A percentile compares a stretch with the other conserved stretches of the same genome.
phyloP scores from a whole-genome alignment of 2,113 vertebrate genomes.

The Coregonus clupeaformis region DNA sequence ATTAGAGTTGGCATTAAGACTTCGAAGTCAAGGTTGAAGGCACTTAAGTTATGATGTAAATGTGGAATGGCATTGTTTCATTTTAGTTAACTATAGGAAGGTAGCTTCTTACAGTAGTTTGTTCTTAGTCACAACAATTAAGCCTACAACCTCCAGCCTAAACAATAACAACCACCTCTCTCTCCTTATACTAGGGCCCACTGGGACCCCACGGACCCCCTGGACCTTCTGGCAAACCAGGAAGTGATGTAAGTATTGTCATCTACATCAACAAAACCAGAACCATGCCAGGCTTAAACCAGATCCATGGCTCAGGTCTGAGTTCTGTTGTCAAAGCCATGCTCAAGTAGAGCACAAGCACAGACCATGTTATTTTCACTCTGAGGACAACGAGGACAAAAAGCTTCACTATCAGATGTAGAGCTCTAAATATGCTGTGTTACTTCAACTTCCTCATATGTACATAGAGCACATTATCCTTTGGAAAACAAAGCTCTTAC shows the following conservation, averaged over 20 bases:
- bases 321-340: not conserved
- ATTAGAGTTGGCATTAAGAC: not conserved
- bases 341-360: not conserved
- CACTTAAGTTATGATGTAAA: not conserved
- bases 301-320: not conserved
- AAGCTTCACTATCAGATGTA: not conserved
- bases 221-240: slow-evolving; percentile 89
- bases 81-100: too few species aligned
- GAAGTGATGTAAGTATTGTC: slow-evolving; percentile 85
- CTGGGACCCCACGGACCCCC: slow-evolving; percentile 91
- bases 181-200: slow-evolving; percentile 75
- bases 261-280: not conserved
- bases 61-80: not conserved
- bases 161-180: not conserved
- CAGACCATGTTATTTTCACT: too few species aligned
- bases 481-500: not conserved
- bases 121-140: too few species aligned
- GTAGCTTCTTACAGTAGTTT: not conserved
- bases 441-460: not conserved
- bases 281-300: not conserved
- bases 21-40: not conserved
- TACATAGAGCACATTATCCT: not conserved
- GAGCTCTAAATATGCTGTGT: not conserved
- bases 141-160: too few species aligned
- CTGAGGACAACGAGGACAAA: too few species aligned